phyloP scores from a whole-genome alignment of 2,888 invertebrate genomes.

The Acanthosoma haemorrhoidale region DNA sequence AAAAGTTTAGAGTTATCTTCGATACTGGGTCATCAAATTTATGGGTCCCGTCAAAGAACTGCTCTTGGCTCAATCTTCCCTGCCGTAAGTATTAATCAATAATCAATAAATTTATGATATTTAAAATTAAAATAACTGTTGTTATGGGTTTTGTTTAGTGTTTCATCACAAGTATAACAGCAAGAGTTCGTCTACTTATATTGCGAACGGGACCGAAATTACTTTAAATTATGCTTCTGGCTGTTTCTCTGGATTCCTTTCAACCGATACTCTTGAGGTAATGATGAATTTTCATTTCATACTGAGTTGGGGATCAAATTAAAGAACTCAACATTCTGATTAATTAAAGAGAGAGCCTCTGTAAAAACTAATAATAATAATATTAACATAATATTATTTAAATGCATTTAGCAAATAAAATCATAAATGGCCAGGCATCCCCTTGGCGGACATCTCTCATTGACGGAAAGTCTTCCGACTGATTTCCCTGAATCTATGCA shows the following conservation, averaged over 20 bases:
- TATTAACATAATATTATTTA: no score
- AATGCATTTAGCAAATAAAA: no score
- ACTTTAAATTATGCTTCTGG: slow-evolving; percentile 94
- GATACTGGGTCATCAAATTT: slow-evolving; percentile 98
- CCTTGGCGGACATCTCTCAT: no score
- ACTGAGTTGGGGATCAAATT: no score
- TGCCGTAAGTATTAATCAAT: slow-evolving; percentile 80
- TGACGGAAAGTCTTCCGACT: no score
- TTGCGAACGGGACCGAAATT: slow-evolving; percentile 84
- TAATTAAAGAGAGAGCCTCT: no score
- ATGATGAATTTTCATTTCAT: no score
- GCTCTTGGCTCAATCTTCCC: slow-evolving; percentile 87
- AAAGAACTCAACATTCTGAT: no score
- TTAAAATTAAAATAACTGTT: background rate
- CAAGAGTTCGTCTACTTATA: slow-evolving; percentile 72
- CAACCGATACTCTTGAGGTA: slow-evolving; percentile 80
- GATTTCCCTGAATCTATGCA: no score
- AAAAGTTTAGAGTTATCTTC: slow-evolving; percentile 89
- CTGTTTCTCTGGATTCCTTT: slow-evolving; percentile 90
- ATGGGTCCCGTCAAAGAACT: slow-evolving; percentile 98
- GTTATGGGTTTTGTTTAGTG: slow-evolving; percentile 54
- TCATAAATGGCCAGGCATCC: no score
- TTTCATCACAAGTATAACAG: slow-evolving; percentile 95
- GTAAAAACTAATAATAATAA: no score
- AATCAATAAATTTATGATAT: background rate